Conservation (phyloP, 2,113 vertebrate species). For the Xyliphius kryptos region DNA sequence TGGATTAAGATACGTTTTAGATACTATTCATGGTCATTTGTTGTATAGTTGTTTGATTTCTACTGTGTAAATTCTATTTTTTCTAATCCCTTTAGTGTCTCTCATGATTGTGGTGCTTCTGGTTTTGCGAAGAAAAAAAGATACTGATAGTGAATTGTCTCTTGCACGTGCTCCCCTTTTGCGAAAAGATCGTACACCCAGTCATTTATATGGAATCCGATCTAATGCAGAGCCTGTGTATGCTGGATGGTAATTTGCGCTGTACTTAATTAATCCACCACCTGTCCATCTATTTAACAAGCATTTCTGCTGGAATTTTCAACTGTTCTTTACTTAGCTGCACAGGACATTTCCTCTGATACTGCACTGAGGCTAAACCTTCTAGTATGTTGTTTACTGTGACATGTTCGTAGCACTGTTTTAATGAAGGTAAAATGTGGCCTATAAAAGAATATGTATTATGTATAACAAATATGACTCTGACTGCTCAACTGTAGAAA, state of each 20-base stretch:
- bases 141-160: conserved; percentile 52
- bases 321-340: no score
- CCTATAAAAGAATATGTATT: no score
- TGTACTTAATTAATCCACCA: not conserved
- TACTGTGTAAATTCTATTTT: not conserved
- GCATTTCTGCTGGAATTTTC: no score
- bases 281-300: no score
- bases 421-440: no score
- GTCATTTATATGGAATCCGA: conserved; percentile 58
- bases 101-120: conserved; percentile 63
- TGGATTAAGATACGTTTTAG: not conserved
- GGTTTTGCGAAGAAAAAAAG: conserved; percentile 57
- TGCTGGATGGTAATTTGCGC: conserved; percentile 72
- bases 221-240: conserved; percentile 77
- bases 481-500: no score
- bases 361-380: no score
- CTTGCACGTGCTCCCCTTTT: conserved; percentile 63
- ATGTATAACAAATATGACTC: no score
- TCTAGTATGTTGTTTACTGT: no score
- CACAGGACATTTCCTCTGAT: no score
- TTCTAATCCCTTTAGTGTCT: conserved; percentile 54
- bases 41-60: not conserved
- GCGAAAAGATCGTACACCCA: conserved; percentile 51
- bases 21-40: no score
- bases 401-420: no score